Evolutionary conservation across 2,888 invertebrate genomes (phyloP).

Genomic region (Drosophila paramelanica): DNA sequence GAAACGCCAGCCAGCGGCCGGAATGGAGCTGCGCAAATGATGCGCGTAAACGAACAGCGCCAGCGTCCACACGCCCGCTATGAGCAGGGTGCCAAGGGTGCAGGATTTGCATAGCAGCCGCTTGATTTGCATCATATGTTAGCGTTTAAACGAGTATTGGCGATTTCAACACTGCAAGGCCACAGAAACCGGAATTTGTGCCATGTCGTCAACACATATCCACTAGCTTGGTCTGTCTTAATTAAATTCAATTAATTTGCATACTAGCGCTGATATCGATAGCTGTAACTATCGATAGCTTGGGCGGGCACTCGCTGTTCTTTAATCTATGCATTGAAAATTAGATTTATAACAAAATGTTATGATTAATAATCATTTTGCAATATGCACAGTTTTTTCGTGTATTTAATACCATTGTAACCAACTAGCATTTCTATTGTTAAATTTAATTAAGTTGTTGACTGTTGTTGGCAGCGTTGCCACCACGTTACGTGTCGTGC

Average conservation of each 20-base stretch:
- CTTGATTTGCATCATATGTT: constrained; percentile 76
- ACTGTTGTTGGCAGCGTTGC: constrained; percentile 3
- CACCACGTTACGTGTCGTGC: constrained; percentile 6
- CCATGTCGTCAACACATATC: constrained; percentile 41
- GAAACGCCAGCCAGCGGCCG: constrained; percentile 68
- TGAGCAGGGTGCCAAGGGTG: constrained; percentile 58
- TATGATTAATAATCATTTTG: too few relatives aligned
- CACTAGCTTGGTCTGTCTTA: constrained; percentile 29
- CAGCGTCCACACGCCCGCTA: constrained; percentile 63
- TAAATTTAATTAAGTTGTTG: neutral
- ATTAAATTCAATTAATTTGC: constrained; percentile 63
- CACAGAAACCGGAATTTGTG: constrained; percentile 54
- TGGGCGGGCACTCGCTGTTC: constrained; percentile 8
- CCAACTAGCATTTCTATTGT: neutral
- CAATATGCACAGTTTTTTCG: too few relatives aligned
- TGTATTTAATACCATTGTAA: neutral
- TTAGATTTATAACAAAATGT: too few relatives aligned
- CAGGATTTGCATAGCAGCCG: constrained; percentile 76
- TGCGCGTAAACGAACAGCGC: constrained; percentile 68
- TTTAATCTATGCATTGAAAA: constrained; percentile 1
- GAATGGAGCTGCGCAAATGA: constrained; percentile 60
- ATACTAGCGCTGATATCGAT: constrained; percentile 40
- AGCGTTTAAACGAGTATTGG: constrained; percentile 1
- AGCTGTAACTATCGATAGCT: constrained; percentile 16
- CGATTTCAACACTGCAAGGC: constrained; percentile 48